phyloP scores from a whole-genome alignment of 1,140 invertebrate genomes.

The Euura lappo region DNA sequence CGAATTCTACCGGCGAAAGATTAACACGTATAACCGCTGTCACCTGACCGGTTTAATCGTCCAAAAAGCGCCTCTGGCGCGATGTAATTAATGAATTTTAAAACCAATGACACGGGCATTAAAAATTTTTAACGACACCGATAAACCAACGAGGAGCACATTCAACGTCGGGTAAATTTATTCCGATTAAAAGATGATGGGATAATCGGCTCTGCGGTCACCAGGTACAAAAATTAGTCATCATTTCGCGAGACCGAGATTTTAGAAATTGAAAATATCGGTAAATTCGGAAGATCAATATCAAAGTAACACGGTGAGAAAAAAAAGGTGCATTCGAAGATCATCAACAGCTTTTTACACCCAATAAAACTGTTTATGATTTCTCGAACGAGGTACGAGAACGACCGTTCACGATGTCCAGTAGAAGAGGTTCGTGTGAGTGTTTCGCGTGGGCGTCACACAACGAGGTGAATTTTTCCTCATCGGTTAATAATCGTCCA shows the following conservation, averaged over 20 bases:
- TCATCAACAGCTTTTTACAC: background rate
- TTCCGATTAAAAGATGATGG: too few relatives aligned
- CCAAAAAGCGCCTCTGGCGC: background rate
- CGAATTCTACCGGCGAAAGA: too few relatives aligned
- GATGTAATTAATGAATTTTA: conserved; percentile 2
- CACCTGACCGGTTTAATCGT: too few relatives aligned
- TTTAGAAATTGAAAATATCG: too few relatives aligned
- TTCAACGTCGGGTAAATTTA: too few relatives aligned
- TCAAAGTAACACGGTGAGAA: too few relatives aligned
- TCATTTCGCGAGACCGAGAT: too few relatives aligned
- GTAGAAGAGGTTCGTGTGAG: background rate
- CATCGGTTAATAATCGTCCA: background rate
- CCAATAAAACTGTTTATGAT: conserved; percentile 3
- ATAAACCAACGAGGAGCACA: background rate
- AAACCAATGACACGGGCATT: background rate
- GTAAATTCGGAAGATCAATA: too few relatives aligned
- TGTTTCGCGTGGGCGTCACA: background rate
- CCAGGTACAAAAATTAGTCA: too few relatives aligned
- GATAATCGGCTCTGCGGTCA: too few relatives aligned
- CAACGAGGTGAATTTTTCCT: background rate
- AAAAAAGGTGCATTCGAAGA: background rate
- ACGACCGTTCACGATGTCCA: background rate
- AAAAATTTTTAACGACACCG: background rate
- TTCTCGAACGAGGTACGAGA: background rate
- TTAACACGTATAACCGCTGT: too few relatives aligned